Evolutionary conservation across 2,888 invertebrate genomes (phyloP).

Genomic region (Tachina fera): DNA sequence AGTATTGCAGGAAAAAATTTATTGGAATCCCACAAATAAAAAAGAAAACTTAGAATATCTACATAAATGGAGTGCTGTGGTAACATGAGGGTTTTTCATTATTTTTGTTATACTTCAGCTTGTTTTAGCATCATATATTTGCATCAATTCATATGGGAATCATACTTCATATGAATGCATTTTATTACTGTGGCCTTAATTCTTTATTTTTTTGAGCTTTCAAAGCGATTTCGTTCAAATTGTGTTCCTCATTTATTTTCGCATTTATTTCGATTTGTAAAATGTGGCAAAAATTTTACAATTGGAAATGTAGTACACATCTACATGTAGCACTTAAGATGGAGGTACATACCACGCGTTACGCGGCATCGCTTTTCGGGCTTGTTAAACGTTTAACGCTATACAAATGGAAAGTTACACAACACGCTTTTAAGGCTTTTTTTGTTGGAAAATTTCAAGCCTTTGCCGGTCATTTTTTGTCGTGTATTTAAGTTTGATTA

Average conservation of each 20-base stretch:
- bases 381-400: no score
- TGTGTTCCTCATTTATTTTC: constrained; percentile 37
- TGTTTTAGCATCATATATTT: constrained; percentile 10
- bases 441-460: no score
- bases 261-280: background rate
- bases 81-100: constrained; percentile 1
- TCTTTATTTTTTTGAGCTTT: constrained; percentile 17
- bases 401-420: no score
- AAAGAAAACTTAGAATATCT: constrained; percentile 24
- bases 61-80: constrained; percentile 28
- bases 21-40: constrained; percentile 43
- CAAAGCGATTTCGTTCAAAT: constrained; percentile 60
- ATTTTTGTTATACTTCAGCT: background rate
- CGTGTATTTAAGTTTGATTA: no score
- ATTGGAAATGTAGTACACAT: constrained; percentile 14
- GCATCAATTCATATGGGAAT: constrained; percentile 56
- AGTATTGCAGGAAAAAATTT: constrained; percentile 8
- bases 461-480: no score
- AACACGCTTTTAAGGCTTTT: no score
- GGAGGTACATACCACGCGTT: no score
- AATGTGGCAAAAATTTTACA: constrained; percentile 38
- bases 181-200: constrained; percentile 10
- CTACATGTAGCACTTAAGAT: background rate
- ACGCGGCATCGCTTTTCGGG: no score
- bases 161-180: constrained; percentile 48